phyloP scores from a whole-genome alignment of 2,797 vertebrate genomes.

The Odontamblyopus rebecca region DNA sequence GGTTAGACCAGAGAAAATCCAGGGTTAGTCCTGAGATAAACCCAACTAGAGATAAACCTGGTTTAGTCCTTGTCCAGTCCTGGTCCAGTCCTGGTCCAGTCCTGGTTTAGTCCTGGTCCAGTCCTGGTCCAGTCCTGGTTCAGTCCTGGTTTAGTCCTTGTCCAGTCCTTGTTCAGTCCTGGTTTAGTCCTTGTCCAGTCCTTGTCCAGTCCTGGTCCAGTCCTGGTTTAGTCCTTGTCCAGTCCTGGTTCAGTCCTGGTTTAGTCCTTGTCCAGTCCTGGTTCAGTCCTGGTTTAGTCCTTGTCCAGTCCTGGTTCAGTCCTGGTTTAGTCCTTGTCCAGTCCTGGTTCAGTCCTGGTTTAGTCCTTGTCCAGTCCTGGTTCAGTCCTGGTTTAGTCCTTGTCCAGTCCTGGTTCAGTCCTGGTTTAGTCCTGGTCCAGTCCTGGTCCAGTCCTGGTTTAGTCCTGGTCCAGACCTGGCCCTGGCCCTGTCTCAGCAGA shows the following conservation, averaged over 20 bases:
- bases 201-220: no score
- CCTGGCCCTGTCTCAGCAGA: constrained; percentile 70
- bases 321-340: constrained; percentile 12
- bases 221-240: not conserved
- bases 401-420: not conserved
- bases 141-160: not conserved
- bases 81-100: not conserved
- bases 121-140: no score
- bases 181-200: no score
- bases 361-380: not conserved
- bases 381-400: not conserved
- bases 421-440: not conserved
- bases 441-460: no score
- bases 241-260: no score
- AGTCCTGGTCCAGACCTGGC: not conserved
- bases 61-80: not conserved
- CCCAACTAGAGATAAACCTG: not conserved
- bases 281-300: no score
- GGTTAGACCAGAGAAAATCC: no score
- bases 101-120: no score
- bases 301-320: constrained; percentile 16
- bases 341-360: not conserved
- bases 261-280: no score
- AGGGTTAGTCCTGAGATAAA: not conserved
- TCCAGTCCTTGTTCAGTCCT: not conserved